A percentile compares a stretch with the other conserved stretches of the same genome.
phyloP scores from a whole-genome alignment of 2,797 vertebrate species.

The Acestrorhynchus altus region DNA sequence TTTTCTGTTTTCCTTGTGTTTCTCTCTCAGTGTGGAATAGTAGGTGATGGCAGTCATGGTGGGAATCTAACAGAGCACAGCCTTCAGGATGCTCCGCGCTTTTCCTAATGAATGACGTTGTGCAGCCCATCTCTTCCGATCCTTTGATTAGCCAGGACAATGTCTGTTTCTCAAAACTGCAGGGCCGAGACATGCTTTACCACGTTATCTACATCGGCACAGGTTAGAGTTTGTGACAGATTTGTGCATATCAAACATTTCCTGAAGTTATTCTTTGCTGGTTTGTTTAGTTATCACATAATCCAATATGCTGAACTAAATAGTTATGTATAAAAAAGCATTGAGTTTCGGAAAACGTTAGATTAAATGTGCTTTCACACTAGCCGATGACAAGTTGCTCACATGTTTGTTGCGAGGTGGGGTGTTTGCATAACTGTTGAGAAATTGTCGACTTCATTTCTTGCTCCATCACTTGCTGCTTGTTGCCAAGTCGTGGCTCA shows the following conservation, averaged over 20 bases:
- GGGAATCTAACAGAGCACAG: slow-evolving; percentile 91
- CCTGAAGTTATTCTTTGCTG: too few species aligned
- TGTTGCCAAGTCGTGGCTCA: too few species aligned
- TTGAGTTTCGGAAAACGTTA: too few species aligned
- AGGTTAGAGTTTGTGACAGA: slow-evolving; percentile 71
- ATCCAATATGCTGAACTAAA: too few species aligned
- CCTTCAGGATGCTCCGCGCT: slow-evolving; percentile 95
- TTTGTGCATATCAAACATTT: neutral
- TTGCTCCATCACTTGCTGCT: too few species aligned
- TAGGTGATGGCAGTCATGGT: slow-evolving; percentile 88
- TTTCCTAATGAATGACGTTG: slow-evolving; percentile 92
- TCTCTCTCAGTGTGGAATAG: slow-evolving; percentile 83
- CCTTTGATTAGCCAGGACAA: slow-evolving; percentile 92
- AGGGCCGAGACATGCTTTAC: slow-evolving; percentile 87
- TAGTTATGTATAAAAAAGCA: too few species aligned
- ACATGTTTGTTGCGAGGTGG: too few species aligned
- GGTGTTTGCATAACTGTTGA: too few species aligned
- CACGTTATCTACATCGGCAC: slow-evolving; percentile 95
- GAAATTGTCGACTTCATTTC: too few species aligned
- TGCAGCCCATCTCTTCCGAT: slow-evolving; percentile 85
- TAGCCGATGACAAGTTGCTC: too few species aligned
- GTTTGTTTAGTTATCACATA: too few species aligned
- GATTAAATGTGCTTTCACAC: too few species aligned
- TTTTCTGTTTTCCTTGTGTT: neutral
- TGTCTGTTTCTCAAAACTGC: slow-evolving; percentile 90